These are phyloP conservation scores for Crocallis elinguaria DNA, from an alignment of 2,888 invertebrate species.

Conservation along the genomic window DNA sequence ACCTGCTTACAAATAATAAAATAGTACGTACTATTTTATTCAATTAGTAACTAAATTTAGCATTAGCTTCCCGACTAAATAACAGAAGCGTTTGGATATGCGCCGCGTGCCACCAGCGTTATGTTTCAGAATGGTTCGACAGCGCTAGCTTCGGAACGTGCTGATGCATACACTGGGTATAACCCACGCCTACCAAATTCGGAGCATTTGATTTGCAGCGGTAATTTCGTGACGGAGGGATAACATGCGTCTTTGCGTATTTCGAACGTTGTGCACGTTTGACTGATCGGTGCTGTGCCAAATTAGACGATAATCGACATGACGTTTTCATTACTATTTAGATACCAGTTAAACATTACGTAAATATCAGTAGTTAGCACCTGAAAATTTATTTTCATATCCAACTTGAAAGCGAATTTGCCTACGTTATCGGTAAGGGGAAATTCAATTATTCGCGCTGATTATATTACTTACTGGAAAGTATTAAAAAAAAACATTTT, in stretches of 20 bases:
- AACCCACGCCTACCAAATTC: constrained; percentile 36
- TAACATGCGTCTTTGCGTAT: constrained; percentile 17
- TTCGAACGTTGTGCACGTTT: background rate
- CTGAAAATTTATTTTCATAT: too few species aligned
- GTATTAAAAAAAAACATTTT: too few species aligned
- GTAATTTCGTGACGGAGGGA: background rate
- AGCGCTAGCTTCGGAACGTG: constrained; percentile 65
- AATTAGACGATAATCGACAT: too few species aligned
- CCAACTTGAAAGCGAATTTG: too few species aligned
- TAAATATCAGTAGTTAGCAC: too few species aligned
- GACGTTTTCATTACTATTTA: too few species aligned
- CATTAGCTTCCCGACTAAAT: constrained; percentile 27
- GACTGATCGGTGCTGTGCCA: background rate
- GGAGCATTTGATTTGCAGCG: constrained; percentile 9
- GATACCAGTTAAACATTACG: too few species aligned
- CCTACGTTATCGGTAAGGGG: too few species aligned
- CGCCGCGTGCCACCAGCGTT: constrained; percentile 48
- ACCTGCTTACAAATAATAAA: too few species aligned
- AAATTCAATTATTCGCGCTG: too few species aligned
- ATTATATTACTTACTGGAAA: too few species aligned
- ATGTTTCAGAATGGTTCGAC: constrained; percentile 61
- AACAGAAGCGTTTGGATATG: constrained; percentile 45
- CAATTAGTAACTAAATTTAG: background rate
- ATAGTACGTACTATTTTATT: too few species aligned
- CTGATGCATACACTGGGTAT: constrained; percentile 62